These are phyloP conservation scores for Pocillopora damicornis DNA, from an alignment of 64 coral and sea anemone genomes.

Conservation along the genomic window DNA sequence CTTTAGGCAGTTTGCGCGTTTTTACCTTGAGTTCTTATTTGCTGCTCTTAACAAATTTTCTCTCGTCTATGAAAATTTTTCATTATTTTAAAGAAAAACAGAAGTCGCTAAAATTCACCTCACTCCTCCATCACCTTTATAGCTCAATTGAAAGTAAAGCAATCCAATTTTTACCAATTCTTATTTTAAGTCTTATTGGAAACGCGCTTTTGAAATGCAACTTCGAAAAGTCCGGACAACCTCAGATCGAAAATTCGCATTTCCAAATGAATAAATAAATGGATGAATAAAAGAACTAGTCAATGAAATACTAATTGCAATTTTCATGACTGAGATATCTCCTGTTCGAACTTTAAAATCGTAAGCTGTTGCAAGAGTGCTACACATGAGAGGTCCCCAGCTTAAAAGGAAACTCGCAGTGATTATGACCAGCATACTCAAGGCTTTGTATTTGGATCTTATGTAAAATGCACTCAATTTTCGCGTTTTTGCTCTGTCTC, in stretches of 20 bases:
- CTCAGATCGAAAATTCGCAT: neutral
- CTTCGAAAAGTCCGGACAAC: neutral
- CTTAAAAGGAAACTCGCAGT: neutral
- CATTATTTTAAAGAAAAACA: no score
- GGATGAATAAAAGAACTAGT: neutral
- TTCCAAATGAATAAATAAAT: neutral
- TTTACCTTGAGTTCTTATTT: no score
- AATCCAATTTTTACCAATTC: no score
- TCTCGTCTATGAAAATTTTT: no score
- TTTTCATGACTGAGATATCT: neutral
- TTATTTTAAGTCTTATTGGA: neutral
- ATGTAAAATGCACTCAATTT: neutral
- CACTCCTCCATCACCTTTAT: no score
- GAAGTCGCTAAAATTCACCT: no score
- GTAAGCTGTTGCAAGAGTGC: neutral
- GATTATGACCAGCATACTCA: neutral
- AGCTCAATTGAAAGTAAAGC: no score
- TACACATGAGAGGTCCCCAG: neutral
- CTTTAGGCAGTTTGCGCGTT: no score
- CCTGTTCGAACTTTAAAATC: neutral
- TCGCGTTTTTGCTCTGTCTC: neutral
- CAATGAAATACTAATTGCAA: neutral
- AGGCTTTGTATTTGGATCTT: neutral
- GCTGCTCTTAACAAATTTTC: no score
- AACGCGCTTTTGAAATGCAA: neutral